Percentiles rank a stretch among this genome's conserved stretches.
These are phyloP conservation scores for Pandemis cinnamomeana DNA, from an alignment of 2,888 invertebrate species.

Conservation along the genomic window DNA sequence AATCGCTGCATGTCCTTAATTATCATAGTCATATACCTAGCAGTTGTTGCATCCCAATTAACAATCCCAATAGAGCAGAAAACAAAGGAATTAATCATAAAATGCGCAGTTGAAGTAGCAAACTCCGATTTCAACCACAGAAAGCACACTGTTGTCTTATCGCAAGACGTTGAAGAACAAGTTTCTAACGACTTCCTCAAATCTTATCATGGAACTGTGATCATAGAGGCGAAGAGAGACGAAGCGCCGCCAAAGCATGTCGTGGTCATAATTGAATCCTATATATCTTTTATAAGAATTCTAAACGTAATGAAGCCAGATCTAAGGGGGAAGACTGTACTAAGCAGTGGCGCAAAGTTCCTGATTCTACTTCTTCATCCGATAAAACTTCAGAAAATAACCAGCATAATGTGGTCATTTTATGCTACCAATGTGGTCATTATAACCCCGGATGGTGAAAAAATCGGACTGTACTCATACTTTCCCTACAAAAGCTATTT, in stretches of 20 bases:
- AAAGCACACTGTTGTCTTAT: conserved; percentile 56
- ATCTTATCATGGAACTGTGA: conserved; percentile 61
- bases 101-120: conserved; percentile 59
- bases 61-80: conserved; percentile 29
- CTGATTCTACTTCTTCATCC: conserved; percentile 59
- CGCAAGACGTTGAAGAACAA: conserved; percentile 57
- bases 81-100: conserved; percentile 50
- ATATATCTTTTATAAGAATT: conserved; percentile 59
- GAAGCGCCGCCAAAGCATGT: conserved; percentile 58
- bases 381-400: conserved; percentile 59
- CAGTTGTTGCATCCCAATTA: conserved; percentile 39
- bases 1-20: not conserved
- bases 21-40: not conserved
- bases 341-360: conserved; percentile 62
- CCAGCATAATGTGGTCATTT: conserved; percentile 61
- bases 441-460: conserved; percentile 51
- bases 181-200: conserved; percentile 58
- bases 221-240: conserved; percentile 58
- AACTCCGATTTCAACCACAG: conserved; percentile 62
- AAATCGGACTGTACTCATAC: conserved; percentile 60
- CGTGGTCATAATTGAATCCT: conserved; percentile 61
- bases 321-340: conserved; percentile 61
- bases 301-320: conserved; percentile 61
- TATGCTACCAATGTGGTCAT: conserved; percentile 62
- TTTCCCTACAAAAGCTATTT: conserved; percentile 64